Conservation (phyloP, 2,888 invertebrate genomes). For the Mechanitis mazaeus region DNA sequence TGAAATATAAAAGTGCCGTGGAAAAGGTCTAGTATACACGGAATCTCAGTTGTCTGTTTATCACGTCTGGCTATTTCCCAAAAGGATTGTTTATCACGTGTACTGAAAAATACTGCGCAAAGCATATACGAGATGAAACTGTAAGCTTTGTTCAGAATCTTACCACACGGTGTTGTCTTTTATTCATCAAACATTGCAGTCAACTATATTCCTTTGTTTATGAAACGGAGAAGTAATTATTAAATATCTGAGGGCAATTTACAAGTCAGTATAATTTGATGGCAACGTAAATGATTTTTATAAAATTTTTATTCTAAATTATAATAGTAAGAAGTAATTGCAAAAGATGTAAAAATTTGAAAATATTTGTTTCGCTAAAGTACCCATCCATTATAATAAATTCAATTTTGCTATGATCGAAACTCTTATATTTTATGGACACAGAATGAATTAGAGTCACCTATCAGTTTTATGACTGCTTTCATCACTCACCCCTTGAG, state of each 20-base stretch:
- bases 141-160: constrained; percentile 6
- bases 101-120: constrained; percentile 19
- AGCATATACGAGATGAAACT: constrained; percentile 17
- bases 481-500: constrained; percentile 30
- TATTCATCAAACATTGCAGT: constrained; percentile 3
- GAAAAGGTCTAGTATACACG: constrained; percentile 17
- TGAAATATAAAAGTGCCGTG: constrained; percentile 11
- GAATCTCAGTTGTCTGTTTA: constrained; percentile 16
- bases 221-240: background rate
- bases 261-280: background rate
- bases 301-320: no score
- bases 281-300: background rate
- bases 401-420: constrained; percentile 33
- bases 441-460: constrained; percentile 51
- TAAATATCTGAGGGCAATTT: background rate
- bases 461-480: constrained; percentile 38
- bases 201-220: constrained; percentile 3
- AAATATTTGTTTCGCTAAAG: background rate
- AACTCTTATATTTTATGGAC: constrained; percentile 48
- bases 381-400: constrained; percentile 16
- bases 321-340: no score
- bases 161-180: constrained; percentile 1
- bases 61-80: constrained; percentile 23
- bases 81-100: constrained; percentile 22
- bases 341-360: no score